Conservation (phyloP, 2,797 vertebrate species). For the Threskiornis aethiopicus region DNA sequence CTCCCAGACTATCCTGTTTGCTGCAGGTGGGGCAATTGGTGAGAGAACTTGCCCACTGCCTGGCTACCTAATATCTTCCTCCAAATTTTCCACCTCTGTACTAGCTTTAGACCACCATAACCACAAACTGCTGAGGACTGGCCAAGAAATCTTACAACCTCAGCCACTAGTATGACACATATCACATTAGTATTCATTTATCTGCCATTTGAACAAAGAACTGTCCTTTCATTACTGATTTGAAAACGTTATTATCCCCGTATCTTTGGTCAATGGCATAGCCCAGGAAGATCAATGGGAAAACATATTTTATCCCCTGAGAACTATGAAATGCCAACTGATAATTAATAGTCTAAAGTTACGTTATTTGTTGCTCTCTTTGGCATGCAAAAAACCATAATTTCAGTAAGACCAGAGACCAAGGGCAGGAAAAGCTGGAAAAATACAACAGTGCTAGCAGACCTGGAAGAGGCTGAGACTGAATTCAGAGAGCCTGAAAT, state of each 20-base stretch:
- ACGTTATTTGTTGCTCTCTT: neutral
- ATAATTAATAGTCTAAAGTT: neutral
- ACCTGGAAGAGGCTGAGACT: neutral
- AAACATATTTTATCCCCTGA: neutral
- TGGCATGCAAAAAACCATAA: accelerated
- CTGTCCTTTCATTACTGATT: neutral
- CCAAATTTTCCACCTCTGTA: neutral
- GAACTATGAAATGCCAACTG: neutral
- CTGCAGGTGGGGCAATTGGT: neutral
- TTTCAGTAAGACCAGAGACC: neutral
- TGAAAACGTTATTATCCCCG: neutral
- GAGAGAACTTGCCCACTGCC: neutral
- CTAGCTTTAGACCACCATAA: neutral
- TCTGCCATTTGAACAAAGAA: neutral
- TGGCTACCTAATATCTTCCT: neutral
- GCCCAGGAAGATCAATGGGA: neutral
- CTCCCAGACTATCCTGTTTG: neutral
- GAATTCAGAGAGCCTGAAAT: neutral
- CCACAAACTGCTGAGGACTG: neutral
- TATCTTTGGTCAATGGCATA: neutral
- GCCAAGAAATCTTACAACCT: neutral
- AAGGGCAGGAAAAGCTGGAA: neutral
- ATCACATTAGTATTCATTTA: neutral
- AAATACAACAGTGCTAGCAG: neutral
- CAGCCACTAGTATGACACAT: neutral